Base-by-base conservation (phyloP, 2,113 vertebrate genomes). In the Esox niger region DNA sequence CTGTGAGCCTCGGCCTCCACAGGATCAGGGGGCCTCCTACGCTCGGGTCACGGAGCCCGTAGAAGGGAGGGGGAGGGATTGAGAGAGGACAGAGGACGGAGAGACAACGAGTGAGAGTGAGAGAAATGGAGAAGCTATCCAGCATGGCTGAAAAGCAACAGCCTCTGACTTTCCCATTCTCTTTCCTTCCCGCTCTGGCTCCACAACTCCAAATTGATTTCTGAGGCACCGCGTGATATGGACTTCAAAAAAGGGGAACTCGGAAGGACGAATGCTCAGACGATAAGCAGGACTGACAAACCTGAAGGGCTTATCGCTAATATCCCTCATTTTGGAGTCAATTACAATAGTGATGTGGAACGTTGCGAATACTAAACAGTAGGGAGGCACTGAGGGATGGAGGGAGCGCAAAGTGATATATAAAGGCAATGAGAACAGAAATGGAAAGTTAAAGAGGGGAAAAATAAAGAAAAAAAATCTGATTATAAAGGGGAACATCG, bases 311-410 rank as follows among this genome's bases (percentile, higher is more conserved):
- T 83, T 81, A 77, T 82, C 78, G 10, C 78, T 73, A 75, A 88
- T 84, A 87, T 79, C 73, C 64, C 71, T 84, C 74, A 84, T 86
- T 86, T 82, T 70, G 77, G 71, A 88, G 78, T 83, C 78, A 67
- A 65, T 87, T 81, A 80, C 73, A 74, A 77, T 62, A 71, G 38
- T 59, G 64, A 64, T 64, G 68, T 10, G 63, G 64, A 33, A 63
- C 47, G 71, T 64, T 31, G 58, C n/a, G 75, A 79, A 82, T 81
- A 60, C 64, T 66, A 64, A 85, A 58, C 61, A 75, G 71, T 9
- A 33, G 29, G 47, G 60, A 43, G 13, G 38, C 31, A 62, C 55
- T 75, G 25, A 26, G 7, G 59, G 8, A 27, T 3, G 29, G 32
- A 61, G 21, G 27, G 33, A 20, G n/a, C 6, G 21, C 25, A 26